These are phyloP conservation scores for Pseudopipra pipra DNA, from an alignment of 2,113 vertebrate genomes.

Conservation along the genomic window DNA sequence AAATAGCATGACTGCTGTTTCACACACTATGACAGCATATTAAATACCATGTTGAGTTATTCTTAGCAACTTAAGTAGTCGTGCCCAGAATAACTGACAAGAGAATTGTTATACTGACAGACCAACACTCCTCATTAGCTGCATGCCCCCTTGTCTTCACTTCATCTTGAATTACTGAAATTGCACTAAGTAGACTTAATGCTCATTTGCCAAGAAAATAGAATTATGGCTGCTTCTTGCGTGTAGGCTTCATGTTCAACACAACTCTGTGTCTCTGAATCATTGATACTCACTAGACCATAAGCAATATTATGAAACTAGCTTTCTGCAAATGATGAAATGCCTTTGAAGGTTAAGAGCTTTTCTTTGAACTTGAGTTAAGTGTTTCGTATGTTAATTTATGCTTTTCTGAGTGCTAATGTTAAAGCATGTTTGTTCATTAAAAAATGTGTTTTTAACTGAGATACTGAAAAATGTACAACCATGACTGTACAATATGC, in stretches of 20 bases:
- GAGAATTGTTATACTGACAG: neutral
- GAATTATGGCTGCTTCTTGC: neutral
- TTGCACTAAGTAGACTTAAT: neutral
- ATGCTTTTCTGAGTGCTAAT: neutral
- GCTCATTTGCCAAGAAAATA: neutral
- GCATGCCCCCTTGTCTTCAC: neutral
- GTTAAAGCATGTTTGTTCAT: neutral
- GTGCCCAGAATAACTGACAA: neutral
- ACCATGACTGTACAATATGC: neutral
- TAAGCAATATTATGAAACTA: neutral
- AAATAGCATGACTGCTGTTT: slow-evolving; percentile 15
- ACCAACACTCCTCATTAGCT: neutral
- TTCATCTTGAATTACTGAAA: neutral
- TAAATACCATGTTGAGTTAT: slow-evolving; percentile 18
- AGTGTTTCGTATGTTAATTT: neutral
- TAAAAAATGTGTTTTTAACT: neutral
- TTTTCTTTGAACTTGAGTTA: neutral
- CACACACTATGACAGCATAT: neutral
- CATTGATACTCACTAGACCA: neutral
- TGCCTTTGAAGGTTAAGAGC: neutral
- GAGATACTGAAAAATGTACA: neutral
- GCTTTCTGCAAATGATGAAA: neutral
- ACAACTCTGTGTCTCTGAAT: neutral
- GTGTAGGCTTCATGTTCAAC: neutral
- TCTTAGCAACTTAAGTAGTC: slow-evolving; percentile 26